These are phyloP conservation scores for Alcedo quadribrachys DNA, from an alignment of 2,797 vertebrate genomes.

Conservation along the genomic window DNA sequence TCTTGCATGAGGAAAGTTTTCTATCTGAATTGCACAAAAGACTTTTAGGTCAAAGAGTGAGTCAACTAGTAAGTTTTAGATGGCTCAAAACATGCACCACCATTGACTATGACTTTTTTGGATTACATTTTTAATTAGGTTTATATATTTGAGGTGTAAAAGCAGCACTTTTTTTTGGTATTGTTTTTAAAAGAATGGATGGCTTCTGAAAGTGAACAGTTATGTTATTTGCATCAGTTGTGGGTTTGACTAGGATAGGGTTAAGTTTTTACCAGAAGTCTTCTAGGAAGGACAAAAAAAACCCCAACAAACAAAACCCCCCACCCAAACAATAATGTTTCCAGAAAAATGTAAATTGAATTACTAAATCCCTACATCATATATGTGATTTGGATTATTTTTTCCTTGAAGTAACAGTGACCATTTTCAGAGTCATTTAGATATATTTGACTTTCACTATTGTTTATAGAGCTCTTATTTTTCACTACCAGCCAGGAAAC, in stretches of 20 bases:
- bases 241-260: too few species aligned
- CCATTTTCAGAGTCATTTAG: background rate
- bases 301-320: too few species aligned
- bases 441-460: background rate
- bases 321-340: background rate
- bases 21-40: background rate
- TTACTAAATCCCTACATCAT: background rate
- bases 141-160: background rate
- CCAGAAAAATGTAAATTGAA: background rate
- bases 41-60: background rate
- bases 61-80: background rate
- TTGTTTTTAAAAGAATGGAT: background rate
- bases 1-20: background rate
- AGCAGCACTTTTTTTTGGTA: background rate
- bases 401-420: background rate
- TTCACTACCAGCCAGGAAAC: background rate
- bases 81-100: background rate
- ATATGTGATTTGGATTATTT: background rate
- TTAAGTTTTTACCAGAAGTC: background rate
- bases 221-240: background rate
- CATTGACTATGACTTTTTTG: background rate
- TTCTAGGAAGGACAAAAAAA: background rate
- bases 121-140: background rate
- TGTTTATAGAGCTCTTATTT: background rate
- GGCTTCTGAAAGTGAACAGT: background rate